phyloP scores from a whole-genome alignment of 1,140 invertebrate species.

The Drosophila kanapiae region DNA sequence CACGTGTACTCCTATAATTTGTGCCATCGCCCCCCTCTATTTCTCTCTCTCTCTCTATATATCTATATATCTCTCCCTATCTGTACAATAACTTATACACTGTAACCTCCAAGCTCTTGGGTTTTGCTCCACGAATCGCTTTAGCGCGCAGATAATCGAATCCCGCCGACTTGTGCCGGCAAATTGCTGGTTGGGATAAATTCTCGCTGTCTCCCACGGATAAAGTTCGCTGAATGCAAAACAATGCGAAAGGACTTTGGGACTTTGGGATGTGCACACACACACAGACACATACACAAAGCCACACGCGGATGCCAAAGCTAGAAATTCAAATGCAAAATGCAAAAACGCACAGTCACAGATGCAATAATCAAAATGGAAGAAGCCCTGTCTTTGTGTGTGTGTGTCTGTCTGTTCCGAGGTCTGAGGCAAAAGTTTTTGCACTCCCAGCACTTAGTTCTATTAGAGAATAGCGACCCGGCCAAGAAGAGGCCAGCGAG shows the following conservation, averaged over 20 bases:
- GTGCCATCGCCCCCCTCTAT: not conserved
- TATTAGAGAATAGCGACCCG: conserved; percentile 60
- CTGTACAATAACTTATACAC: conserved; percentile 76
- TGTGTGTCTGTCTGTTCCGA: conserved; percentile 9
- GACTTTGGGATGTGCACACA: conserved; percentile 35
- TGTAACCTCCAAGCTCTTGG: conserved; percentile 79
- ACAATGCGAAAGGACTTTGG: conserved; percentile 50
- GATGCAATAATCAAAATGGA: conserved; percentile 75
- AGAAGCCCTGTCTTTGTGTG: conserved; percentile 52
- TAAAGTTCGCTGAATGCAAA: conserved; percentile 57
- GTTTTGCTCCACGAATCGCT: conserved; percentile 82
- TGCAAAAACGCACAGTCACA: conserved; percentile 36
- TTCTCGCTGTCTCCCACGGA: conserved; percentile 30
- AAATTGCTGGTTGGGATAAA: conserved; percentile 60
- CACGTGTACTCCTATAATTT: conserved; percentile 34
- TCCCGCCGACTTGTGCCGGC: conserved; percentile 32
- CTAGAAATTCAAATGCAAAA: conserved; percentile 27
- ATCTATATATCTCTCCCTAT: conserved; percentile 15
- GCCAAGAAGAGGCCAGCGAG: conserved; percentile 42
- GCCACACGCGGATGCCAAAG: conserved; percentile 6
- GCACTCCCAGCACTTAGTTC: conserved; percentile 74
- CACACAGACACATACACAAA: conserved; percentile 6
- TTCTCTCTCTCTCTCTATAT: not conserved
- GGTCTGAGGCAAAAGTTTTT: conserved; percentile 59
- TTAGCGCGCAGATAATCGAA: conserved; percentile 61